Base-by-base conservation (phyloP, 2,797 vertebrate species). In the Yasuhikotakia modesta region DNA sequence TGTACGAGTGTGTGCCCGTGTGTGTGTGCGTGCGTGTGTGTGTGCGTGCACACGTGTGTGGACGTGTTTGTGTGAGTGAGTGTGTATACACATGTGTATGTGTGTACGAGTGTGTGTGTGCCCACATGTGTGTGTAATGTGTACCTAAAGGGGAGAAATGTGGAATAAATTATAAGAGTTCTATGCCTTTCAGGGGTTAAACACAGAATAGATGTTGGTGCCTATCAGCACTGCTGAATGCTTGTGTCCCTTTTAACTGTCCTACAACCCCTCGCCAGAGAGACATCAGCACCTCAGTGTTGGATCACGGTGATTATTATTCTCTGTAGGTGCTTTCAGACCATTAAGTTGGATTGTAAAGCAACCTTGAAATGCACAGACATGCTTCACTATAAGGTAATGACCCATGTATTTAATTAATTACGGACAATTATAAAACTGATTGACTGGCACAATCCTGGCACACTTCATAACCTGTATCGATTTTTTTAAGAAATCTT, bases 91-190 rank as follows among this genome's bases (percentile, higher is more conserved):
- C n/a, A n/a, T 70, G 32, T 69, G 69, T 58, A 52, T 63, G 70
- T 55, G 55, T 63, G 14, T 66, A 27, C 60, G n/a, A n/a, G 27
- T 27, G 27, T 35, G 32, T 35, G 4, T 35, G 46, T 64, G 52
- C n/a, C n/a, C n/a, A n/a, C n/a, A n/a, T 70, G 32, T 69, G 69
- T 58, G 61, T 63, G 70, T n/a, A n/a, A n/a, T 55, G 55, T 63
- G 14, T 66, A 27, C 60, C 48, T 50, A 50, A 55, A 43, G 24
- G 66, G 50, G 11, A 21, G 53, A 57, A 67, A 77, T 73, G 73
- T 50, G 57, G 81, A 61, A 61, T 70, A 46, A 81, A 73, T 70
- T 77, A 81, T 46, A 85, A 81, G 71, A 39, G 32, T 50, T 14
- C 50, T 63, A 43, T 48, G 10, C 58, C 46, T 11, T 69, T n/a